phyloP scores from a whole-genome alignment of 2,113 vertebrate genomes.

The Glaucomys volans region DNA sequence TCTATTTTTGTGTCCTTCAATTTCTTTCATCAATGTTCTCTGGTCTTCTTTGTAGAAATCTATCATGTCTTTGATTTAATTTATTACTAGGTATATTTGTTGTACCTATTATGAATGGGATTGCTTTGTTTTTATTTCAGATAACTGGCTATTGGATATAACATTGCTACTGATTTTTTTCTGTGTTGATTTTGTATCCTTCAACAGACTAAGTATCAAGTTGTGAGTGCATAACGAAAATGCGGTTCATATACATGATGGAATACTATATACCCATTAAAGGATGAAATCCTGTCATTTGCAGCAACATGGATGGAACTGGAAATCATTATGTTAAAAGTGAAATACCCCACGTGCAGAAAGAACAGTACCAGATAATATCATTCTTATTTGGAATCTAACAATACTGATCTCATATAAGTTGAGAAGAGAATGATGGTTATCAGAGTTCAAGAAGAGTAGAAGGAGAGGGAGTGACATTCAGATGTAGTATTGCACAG shows the following conservation, averaged over 20 bases:
- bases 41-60: background rate
- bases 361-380: background rate
- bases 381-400: background rate
- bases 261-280: background rate
- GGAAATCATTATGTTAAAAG: background rate
- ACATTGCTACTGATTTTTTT: background rate
- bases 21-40: background rate
- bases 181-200: background rate
- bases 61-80: background rate
- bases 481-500: background rate
- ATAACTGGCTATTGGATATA: background rate
- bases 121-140: background rate
- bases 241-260: background rate
- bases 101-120: background rate
- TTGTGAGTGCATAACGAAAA: background rate
- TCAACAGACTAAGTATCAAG: background rate
- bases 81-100: background rate
- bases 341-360: background rate
- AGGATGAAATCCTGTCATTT: background rate
- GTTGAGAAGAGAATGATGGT: background rate
- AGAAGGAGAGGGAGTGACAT: background rate
- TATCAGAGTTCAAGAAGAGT: background rate
- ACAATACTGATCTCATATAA: background rate
- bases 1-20: background rate
- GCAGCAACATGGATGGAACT: background rate